Percentiles rank a stretch among this genome's conserved stretches.
Evolutionary conservation across 2,113 vertebrate species (phyloP).

Genomic region (Oryzias melastigma): DNA sequence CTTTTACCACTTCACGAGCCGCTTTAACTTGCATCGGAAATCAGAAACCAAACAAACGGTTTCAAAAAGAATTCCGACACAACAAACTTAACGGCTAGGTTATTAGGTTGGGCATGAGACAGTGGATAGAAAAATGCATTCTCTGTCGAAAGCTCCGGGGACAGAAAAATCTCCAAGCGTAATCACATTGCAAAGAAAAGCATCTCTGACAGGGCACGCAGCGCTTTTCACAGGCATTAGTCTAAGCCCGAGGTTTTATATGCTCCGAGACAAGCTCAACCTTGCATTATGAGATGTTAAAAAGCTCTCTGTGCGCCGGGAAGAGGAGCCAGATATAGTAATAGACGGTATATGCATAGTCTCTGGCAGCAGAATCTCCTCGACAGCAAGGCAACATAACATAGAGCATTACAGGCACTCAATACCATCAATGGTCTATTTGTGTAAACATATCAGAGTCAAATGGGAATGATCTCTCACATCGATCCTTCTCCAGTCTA

Average conservation of each 20-base stretch:
- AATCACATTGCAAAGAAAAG: slow-evolving; percentile 48
- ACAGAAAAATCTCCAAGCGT: slow-evolving; percentile 35
- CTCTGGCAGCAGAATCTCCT: slow-evolving; percentile 26
- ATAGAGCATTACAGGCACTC: slow-evolving; percentile 55
- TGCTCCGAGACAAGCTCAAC: slow-evolving; percentile 54
- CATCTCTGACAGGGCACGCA: slow-evolving; percentile 40
- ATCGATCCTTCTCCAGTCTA: slow-evolving; percentile 71
- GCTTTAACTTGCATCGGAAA: too few species aligned
- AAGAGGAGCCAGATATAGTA: slow-evolving; percentile 45
- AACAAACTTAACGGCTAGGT: slow-evolving; percentile 33
- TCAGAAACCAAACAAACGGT: slow-evolving; percentile 29
- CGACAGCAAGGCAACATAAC: slow-evolving; percentile 44
- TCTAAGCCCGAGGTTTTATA: slow-evolving; percentile 57
- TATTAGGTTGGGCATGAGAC: slow-evolving; percentile 32
- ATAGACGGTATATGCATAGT: slow-evolving; percentile 25
- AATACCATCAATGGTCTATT: slow-evolving; percentile 73
- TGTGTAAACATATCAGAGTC: slow-evolving; percentile 67
- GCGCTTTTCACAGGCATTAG: slow-evolving; percentile 58
- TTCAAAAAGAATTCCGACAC: slow-evolving; percentile 41
- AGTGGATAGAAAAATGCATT: slow-evolving; percentile 22
- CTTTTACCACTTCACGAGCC: too few species aligned
- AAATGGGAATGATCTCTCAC: slow-evolving; percentile 69
- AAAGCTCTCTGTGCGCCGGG: slow-evolving; percentile 42
- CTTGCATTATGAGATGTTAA: slow-evolving; percentile 65
- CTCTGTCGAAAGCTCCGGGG: slow-evolving; percentile 26